These are phyloP conservation scores for Sycophaga agraensis DNA, from an alignment of 1,140 invertebrate genomes.

Conservation along the genomic window DNA sequence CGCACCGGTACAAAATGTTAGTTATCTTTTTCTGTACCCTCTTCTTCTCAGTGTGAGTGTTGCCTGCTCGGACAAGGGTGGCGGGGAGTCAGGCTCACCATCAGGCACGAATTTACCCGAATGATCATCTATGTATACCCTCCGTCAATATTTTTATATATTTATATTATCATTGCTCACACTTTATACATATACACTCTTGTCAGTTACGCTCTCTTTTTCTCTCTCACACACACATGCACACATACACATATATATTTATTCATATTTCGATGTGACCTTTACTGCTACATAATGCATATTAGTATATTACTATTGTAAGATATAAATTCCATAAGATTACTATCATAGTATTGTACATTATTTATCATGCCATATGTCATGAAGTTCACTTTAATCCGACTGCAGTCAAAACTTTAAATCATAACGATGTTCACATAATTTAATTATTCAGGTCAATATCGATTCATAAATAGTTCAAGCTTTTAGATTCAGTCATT, in stretches of 20 bases:
- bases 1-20: too few species aligned
- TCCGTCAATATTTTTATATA: slow-evolving; percentile 28
- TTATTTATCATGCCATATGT: neutral
- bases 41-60: slow-evolving; percentile 47
- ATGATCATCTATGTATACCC: slow-evolving; percentile 50
- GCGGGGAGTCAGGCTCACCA: slow-evolving; percentile 60
- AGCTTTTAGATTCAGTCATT: too few species aligned
- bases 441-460: too few species aligned
- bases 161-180: slow-evolving; percentile 14
- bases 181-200: too few species aligned
- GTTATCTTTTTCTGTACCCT: slow-evolving; percentile 38
- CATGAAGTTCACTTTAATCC: neutral
- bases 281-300: slow-evolving; percentile 24
- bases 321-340: too few species aligned
- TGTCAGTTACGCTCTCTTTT: slow-evolving; percentile 26
- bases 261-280: slow-evolving; percentile 24
- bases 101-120: slow-evolving; percentile 57
- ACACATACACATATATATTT: too few species aligned
- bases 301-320: slow-evolving; percentile 25
- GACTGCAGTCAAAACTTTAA: too few species aligned
- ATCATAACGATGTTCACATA: too few species aligned
- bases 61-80: slow-evolving; percentile 56
- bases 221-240: too few species aligned
- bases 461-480: too few species aligned
- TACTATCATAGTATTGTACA: too few species aligned